These are phyloP conservation scores for Dromius quadrimaculatus DNA, from an alignment of 2,888 invertebrate genomes.

Conservation along the genomic window DNA sequence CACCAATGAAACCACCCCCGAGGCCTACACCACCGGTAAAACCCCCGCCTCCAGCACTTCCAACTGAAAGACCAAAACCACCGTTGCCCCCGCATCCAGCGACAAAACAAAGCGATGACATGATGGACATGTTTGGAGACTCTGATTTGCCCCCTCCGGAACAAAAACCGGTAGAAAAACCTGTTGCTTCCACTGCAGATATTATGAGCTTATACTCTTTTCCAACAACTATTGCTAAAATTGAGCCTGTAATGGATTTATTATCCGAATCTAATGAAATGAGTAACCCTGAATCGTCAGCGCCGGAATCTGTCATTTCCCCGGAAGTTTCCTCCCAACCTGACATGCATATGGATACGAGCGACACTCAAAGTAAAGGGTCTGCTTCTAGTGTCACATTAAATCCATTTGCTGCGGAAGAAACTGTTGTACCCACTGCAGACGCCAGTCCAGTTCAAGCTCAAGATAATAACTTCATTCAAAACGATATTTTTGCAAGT, in stretches of 20 bases:
- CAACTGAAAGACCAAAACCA: slow-evolving; percentile 54
- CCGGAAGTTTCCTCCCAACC: slow-evolving; percentile 62
- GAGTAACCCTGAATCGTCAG: slow-evolving; percentile 7
- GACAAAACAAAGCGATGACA: slow-evolving; percentile 56
- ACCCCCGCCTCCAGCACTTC: slow-evolving; percentile 57
- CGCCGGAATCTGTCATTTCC: slow-evolving; percentile 60
- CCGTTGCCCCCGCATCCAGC: slow-evolving; percentile 38
- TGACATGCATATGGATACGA: slow-evolving; percentile 65
- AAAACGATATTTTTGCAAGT: slow-evolving; percentile 38
- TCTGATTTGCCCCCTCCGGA: slow-evolving; percentile 56
- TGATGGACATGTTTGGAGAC: slow-evolving; percentile 64
- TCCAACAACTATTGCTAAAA: slow-evolving; percentile 55
- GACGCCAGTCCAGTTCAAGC: slow-evolving; percentile 54
- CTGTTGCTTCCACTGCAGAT: slow-evolving; percentile 64
- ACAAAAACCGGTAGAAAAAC: slow-evolving; percentile 61
- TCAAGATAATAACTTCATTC: slow-evolving; percentile 31
- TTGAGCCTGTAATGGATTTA: slow-evolving; percentile 56
- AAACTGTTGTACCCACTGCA: slow-evolving; percentile 55
- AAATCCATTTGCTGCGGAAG: slow-evolving; percentile 67
- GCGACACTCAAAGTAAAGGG: slow-evolving; percentile 65
- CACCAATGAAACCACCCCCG: slow-evolving; percentile 60
- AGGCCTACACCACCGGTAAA: slow-evolving; percentile 57
- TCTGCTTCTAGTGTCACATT: slow-evolving; percentile 65
- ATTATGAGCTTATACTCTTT: slow-evolving; percentile 65
- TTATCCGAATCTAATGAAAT: slow-evolving; percentile 57